Evolutionary conservation across 2,888 invertebrate species (phyloP), one percentile per base, ranked within the genome.

Genomic region (Plagiodera versicolora): DNA sequence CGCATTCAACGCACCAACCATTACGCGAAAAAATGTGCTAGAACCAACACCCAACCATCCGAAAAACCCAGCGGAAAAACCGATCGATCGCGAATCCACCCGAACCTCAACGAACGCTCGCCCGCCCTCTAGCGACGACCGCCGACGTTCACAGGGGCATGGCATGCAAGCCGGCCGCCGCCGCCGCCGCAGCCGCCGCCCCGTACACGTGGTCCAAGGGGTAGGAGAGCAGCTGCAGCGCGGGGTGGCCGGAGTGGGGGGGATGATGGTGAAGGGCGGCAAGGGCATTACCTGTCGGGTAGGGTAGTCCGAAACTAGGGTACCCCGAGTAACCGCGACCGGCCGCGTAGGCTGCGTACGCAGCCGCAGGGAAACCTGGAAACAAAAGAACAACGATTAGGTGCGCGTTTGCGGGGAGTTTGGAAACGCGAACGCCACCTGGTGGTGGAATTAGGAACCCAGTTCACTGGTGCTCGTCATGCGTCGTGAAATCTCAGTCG

Each of bases 291-390:
- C 94, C 94, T 93, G 95, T 92, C 82, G 95, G 95, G 86, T 95
- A 95, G 82, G 95, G 95, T 85, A 95, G 92, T 88, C 95, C 94
- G 87, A 95, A 95, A 89, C 94, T 93, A 86, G 95, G 94, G 88
- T 95, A 95, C 86, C 94, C 94, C 86, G 94, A 94, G 86, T 94
- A 95, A 83, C 95, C 93, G 84, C 95, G 92, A 83, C 94, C 94
- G 82, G 95, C 93, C 86, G 95, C 94, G 84, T 94, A 95, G 81
- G 95, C 94, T 84, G 95, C 94, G 85, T 94, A 94, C 79, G 94
- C 94, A 80, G 91, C 90, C 82, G 94, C 94, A 85, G 94, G 94
- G 83, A 95, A 94, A 87, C 94, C 94, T 94, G 88, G 19, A 80
- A 81, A 67, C 71, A 55, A 70, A 71, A 69, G 74, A 82, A 81